phyloP scores from a whole-genome alignment of 1,140 invertebrate genomes.

The Caerostris extrusa region DNA sequence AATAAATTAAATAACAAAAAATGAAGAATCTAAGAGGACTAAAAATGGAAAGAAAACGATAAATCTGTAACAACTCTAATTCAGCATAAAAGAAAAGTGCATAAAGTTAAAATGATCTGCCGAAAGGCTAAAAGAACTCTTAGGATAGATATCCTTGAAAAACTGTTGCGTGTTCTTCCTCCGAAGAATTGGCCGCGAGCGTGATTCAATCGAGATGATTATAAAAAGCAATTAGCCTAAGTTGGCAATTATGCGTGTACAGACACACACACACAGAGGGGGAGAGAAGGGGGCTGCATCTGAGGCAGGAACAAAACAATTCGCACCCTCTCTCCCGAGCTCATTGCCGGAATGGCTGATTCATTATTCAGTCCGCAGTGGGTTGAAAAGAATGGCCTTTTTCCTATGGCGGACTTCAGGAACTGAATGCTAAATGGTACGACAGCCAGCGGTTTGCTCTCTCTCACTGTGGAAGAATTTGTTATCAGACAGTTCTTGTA shows the following conservation, averaged over 20 bases:
- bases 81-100: too few species aligned
- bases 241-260: slow-evolving; percentile 53
- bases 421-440: slow-evolving; percentile 8
- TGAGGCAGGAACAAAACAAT: slow-evolving; percentile 25
- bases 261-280: neutral
- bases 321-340: slow-evolving; percentile 27
- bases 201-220: slow-evolving; percentile 71
- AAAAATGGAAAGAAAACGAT: too few species aligned
- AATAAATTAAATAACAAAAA: too few species aligned
- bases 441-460: neutral
- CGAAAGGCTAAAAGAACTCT: too few species aligned
- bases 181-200: neutral
- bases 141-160: too few species aligned
- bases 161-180: slow-evolving; percentile 11
- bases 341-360: slow-evolving; percentile 57
- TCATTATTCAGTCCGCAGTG: slow-evolving; percentile 49
- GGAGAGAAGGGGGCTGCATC: neutral
- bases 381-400: slow-evolving; percentile 16
- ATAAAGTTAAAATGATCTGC: too few species aligned
- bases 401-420: neutral
- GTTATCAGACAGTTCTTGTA: neutral
- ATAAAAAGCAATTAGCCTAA: slow-evolving; percentile 62
- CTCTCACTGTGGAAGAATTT: neutral
- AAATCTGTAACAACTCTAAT: too few species aligned
- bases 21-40: too few species aligned